Percentiles rank a stretch among this genome's conserved stretches.
Evolutionary conservation across 2,888 invertebrate genomes (phyloP).

Genomic region (Erebia ligea): DNA sequence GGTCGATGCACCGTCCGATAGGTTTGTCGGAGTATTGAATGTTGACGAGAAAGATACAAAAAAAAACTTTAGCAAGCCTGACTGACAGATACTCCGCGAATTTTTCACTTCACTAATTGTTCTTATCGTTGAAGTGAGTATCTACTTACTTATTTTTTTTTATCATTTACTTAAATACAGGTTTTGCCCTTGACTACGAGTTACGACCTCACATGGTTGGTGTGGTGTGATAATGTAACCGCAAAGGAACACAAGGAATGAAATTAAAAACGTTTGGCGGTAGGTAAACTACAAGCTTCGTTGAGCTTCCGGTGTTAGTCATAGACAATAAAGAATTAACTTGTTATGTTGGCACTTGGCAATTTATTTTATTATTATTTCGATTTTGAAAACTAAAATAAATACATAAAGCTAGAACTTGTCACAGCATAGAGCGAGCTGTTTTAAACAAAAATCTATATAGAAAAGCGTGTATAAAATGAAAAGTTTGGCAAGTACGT

Average conservation of each 20-base stretch:
- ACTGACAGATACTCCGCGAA: neutral
- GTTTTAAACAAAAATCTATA: no score
- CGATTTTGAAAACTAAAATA: no score
- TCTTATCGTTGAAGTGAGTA: neutral
- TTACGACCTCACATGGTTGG: neutral
- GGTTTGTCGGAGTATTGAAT: no score
- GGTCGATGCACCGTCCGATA: no score
- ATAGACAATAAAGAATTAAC: constrained; percentile 4
- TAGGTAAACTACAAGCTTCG: constrained; percentile 1
- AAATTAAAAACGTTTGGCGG: constrained; percentile 17
- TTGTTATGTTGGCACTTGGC: neutral
- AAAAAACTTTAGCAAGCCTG: neutral
- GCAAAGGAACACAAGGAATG: constrained; percentile 13
- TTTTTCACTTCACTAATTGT: constrained; percentile 8
- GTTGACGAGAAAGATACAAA: neutral
- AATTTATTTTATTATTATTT: no score
- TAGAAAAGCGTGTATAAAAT: no score
- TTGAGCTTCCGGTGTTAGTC: constrained; percentile 15
- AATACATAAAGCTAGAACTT: no score
- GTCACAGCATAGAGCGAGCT: no score
- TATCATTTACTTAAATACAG: neutral
- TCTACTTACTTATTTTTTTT: neutral
- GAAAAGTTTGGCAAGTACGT: no score
- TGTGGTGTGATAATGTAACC: neutral
- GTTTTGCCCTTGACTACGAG: neutral